Evolutionary conservation across 2,888 invertebrate genomes (phyloP).

Genomic region (Epistrophe eligans): DNA sequence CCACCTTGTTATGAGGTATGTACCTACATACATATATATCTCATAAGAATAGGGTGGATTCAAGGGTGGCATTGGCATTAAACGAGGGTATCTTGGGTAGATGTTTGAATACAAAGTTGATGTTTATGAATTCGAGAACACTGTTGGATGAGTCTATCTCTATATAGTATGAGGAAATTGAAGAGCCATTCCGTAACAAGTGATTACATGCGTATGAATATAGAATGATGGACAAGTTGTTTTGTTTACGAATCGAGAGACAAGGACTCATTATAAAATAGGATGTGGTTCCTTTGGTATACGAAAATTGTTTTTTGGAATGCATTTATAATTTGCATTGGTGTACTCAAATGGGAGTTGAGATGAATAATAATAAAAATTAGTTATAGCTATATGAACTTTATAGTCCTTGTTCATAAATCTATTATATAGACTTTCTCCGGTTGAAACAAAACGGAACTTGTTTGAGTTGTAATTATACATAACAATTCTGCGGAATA

Average conservation of each 20-base stretch:
- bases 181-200: slow-evolving; percentile 58
- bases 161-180: slow-evolving; percentile 45
- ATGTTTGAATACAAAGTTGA: slow-evolving; percentile 17
- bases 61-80: slow-evolving; percentile 1
- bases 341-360: neutral
- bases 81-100: slow-evolving; percentile 8
- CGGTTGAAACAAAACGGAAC: no score
- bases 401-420: no score
- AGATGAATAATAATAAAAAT: neutral
- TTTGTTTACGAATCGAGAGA: slow-evolving; percentile 53
- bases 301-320: slow-evolving; percentile 32
- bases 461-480: no score
- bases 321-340: slow-evolving; percentile 6
- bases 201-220: slow-evolving; percentile 68
- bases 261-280: slow-evolving; percentile 45
- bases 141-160: slow-evolving; percentile 5
- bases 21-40: neutral
- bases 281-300: slow-evolving; percentile 12
- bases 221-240: slow-evolving; percentile 55
- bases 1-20: slow-evolving; percentile 53
- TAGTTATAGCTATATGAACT: no score
- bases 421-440: no score
- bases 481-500: no score
- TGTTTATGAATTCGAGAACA: slow-evolving; percentile 47
- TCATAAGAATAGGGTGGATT: slow-evolving; percentile 30